Evolutionary conservation across 2,113 vertebrate species (phyloP), one percentile per base, ranked within the genome.

Genomic region (Plecotus auritus): DNA sequence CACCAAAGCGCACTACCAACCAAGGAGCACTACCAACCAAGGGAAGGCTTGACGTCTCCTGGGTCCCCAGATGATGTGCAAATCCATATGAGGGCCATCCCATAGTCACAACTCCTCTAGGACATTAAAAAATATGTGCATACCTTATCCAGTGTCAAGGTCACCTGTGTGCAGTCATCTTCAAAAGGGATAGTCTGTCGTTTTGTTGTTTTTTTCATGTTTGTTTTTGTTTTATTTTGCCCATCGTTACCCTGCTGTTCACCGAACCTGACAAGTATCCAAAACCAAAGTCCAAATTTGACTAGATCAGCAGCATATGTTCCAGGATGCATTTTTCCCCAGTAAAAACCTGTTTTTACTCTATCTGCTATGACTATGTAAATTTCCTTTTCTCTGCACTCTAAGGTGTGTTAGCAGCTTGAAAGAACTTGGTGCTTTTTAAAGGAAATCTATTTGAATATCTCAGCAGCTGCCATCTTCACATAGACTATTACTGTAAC

Each of bases 401-500:
- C 8, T 51, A 51, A 88, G 30, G 23, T 89, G 22, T 0, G n/a
- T 96, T 56, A 81, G 9, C 49, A 91, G 32, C n/a, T 81, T 66
- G 40, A 88, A 80, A 78, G n/a, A 86, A 45, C 17, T 49, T 82
- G 28, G 6, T 85, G 16, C 22, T 86, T 82, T 90, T 92, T 90
- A 42, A 86, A 84, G 64, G 49, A 92, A 88, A 91, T 61, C 30
- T 83, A 45, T 91, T 96, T 82, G 90, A 72, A 74, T 78, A 82
- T 94, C 23, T 93, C 70, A 85, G 47, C 64, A 80, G 45, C 76
- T 96, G 47, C 42, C 35, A 54, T 88, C n/a, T 40, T 95, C 88
- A 92, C 37, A 88, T 28, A 90, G 61, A 95, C 89, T 94, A 61
- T 28, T 72, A 54, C 22, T 85, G n/a, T 72, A 83, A 80, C n/a